Base-by-base conservation (phyloP, 2,113 vertebrate genomes). In the Toxotes jaculatrix region DNA sequence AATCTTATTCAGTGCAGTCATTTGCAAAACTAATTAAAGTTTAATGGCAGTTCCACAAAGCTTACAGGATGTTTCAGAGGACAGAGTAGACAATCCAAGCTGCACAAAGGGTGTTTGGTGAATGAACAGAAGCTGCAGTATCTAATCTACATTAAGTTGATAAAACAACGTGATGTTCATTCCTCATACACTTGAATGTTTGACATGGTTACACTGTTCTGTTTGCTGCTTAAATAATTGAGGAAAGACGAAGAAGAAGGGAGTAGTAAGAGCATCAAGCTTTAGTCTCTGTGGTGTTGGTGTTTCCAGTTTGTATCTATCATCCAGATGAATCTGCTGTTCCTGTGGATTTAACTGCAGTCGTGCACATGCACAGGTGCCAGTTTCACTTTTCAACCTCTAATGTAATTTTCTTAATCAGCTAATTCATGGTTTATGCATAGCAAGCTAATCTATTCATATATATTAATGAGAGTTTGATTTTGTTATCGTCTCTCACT, bases 21-120 rank as follows among this genome's bases (percentile, higher is more conserved):
- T 90, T 88, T 90, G 79, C 65, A 87, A 93, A 93, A 91, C 87
- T 86, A 93, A 92, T 94, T 89, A 87, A 92, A 91, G 67, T 88
- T 88, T 84, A 77, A 75, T 47, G 69, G 75, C 56, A 63, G 45
- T 61, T 80, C 76, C 81, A 66, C 74, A 87, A 88, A 91, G 89
- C 74, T 51, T 66, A 59, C 36, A 40, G 49, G 77, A 71, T 45
- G 56, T 87, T 83, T 79, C 49, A 64, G 71, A 73, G 69, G 55
- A 61, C 23, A 77, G 79, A 63, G 61, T 1, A 66, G 61, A 76
- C 55, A 32, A 60, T 72, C 72, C 40, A 45, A 70, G 75, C 49
- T 62, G 82, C 43, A 65, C 67, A 64, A 82, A 87, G 85, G 60
- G 74, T 82, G 80, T 80, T 88, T 64, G 40, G 64, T 79, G 40